A percentile compares a stretch with the other conserved stretches of the same genome.
These are phyloP conservation scores for Pygmarrhopalites habei DNA, from an alignment of 1,140 invertebrate species.

Conservation along the genomic window DNA sequence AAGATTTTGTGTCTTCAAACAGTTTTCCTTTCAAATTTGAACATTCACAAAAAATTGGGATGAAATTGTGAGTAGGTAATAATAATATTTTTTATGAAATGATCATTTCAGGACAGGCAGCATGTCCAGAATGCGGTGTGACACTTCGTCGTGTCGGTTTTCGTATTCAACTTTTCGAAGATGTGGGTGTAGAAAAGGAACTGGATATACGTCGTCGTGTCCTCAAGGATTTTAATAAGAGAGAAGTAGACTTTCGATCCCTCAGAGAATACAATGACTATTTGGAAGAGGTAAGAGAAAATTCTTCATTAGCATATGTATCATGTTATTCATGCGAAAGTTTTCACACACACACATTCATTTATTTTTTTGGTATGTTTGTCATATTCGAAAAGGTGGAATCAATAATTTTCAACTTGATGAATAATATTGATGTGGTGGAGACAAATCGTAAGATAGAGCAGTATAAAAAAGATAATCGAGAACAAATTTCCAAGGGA, in stretches of 20 bases:
- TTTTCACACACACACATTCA: too few relatives aligned
- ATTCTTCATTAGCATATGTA: too few relatives aligned
- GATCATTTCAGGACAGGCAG: conserved; percentile 64
- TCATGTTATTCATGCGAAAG: too few relatives aligned
- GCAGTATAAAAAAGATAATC: conserved; percentile 88
- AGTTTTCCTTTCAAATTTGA: neutral
- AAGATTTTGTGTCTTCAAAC: conserved; percentile 30
- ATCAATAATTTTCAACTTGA: conserved; percentile 82
- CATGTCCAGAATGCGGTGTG: conserved; percentile 85
- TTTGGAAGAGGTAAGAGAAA: conserved; percentile 58
- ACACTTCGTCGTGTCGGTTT: conserved; percentile 82
- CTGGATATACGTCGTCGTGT: conserved; percentile 87
- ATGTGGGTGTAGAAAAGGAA: conserved; percentile 93
- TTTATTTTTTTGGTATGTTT: too few relatives aligned
- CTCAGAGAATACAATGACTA: conserved; percentile 87
- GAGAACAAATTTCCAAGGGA: conserved; percentile 68
- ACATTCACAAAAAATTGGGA: neutral
- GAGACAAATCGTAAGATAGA: conserved; percentile 87
- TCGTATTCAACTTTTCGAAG: conserved; percentile 91
- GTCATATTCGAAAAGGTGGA: conserved; percentile 66
- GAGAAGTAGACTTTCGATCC: conserved; percentile 76
- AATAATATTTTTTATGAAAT: conserved; percentile 1
- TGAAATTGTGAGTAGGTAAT: neutral
- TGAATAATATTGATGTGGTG: conserved; percentile 82
- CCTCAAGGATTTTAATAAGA: conserved; percentile 83